Conservation (phyloP, 2,888 invertebrate species). For the Andrena fulva region DNA sequence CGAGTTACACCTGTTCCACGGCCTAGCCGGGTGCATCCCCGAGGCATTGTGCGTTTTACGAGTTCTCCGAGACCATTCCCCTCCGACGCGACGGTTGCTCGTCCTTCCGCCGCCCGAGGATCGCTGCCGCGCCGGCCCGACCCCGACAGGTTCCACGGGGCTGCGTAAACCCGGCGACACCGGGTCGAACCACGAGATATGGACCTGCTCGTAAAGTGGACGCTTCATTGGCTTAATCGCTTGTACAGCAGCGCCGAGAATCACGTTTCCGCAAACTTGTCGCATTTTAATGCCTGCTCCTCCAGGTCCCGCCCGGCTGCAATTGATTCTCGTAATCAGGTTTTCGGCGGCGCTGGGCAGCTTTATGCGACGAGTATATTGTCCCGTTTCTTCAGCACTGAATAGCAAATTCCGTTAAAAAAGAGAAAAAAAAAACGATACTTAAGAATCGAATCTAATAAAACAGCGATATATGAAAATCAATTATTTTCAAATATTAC, state of each 20-base stretch:
- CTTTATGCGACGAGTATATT: not conserved
- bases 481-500: too few relatives aligned
- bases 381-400: not conserved
- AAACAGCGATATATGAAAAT: too few relatives aligned
- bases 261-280: constrained; percentile 2
- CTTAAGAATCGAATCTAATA: too few relatives aligned
- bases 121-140: not conserved
- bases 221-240: constrained; percentile 20
- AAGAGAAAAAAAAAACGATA: too few relatives aligned
- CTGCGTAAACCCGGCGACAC: constrained; percentile 15
- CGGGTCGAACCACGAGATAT: constrained; percentile 24
- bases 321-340: constrained; percentile 4
- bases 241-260: not conserved
- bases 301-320: not conserved
- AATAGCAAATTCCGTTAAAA: too few relatives aligned
- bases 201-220: constrained; percentile 15
- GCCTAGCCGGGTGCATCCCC: constrained; percentile 17
- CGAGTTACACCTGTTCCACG: constrained; percentile 67
- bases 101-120: constrained; percentile 3
- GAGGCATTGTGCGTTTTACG: constrained; percentile 52
- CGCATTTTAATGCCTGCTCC: not conserved
- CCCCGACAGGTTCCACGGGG: constrained; percentile 1
- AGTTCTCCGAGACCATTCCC: constrained; percentile 37
- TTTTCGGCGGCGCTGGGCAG: not conserved
- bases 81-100: constrained; percentile 18